Base-by-base conservation (phyloP, 2,888 invertebrate genomes). In the Pterostichus madidus region DNA sequence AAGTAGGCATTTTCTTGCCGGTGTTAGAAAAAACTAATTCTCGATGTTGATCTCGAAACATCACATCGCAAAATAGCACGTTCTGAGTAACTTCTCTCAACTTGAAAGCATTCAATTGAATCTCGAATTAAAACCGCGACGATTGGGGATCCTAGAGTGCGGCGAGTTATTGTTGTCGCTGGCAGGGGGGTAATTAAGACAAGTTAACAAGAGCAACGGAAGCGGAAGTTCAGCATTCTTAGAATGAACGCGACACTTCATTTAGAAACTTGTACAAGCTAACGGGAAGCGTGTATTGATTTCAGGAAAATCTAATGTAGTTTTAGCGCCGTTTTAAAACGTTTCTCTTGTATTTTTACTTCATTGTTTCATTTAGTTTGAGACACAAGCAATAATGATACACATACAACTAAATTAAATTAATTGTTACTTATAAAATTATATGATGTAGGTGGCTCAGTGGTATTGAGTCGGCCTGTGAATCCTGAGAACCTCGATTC, bases 141-240 rank as follows among this genome's bases (percentile, higher is more conserved):
- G 52, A 52, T 52, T 52, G 52, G n/a, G n/a, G 5, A 52, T 52
- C 52, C 1, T 13, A 10, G 13, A 59, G 31, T 24, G 59, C 24
- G 24, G n/a, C 64, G 31, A 32, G 64, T 32, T 64, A 64, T 64
- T 64, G 64, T 64, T 64, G 1, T 15, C 15, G 35, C 13, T 61
- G 35, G 64, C 35, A 35, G 13, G 64, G 64, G 35, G 35, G 64
- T 64, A 64, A 64, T 64, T 64, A 64, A 64, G 32, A 64, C 64
- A 35, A 64, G 64, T 64, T 64, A 64, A 64, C 64, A 64, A 31
- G 59, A 10, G 59, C 10, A 0, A n/a, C 13, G n/a, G 35, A n/a
- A 52, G n/a, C 13, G n/a, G 52, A 52, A 52, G 39, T 52, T 52
- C 8, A 52, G 13, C 3, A 35, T 64, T 64, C 64, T 31, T 11